A percentile compares a stretch with the other conserved stretches of the same genome.
Evolutionary conservation across 2,797 vertebrate species (phyloP).

Genomic region (Pyrrhura leucotis): DNA sequence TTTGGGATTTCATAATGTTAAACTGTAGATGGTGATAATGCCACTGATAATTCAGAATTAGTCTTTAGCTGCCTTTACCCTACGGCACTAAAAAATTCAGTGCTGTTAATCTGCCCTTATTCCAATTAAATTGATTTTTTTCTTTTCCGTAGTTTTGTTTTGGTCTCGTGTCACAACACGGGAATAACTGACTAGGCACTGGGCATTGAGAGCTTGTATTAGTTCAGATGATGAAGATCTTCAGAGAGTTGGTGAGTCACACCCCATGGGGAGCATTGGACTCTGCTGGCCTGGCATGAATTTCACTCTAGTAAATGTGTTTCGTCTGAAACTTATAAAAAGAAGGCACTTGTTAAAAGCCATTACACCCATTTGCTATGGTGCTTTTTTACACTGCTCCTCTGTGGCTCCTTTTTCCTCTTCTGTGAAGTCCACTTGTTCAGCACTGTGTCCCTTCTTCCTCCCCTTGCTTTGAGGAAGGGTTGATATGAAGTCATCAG

Average conservation of each 20-base stretch:
- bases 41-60: background rate
- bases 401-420: background rate
- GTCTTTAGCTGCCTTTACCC: background rate
- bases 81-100: background rate
- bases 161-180: background rate
- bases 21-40: background rate
- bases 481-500: rapidly evolving
- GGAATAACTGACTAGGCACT: background rate
- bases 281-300: background rate
- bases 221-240: background rate
- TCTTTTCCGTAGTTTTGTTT: background rate
- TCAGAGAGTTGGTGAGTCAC: background rate
- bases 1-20: background rate
- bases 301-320: background rate
- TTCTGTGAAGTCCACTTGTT: background rate
- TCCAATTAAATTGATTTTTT: background rate
- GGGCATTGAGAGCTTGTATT: background rate
- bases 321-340: background rate
- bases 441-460: background rate
- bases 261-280: rapidly evolving
- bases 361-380: background rate
- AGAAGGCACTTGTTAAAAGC: background rate
- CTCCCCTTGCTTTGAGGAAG: background rate
- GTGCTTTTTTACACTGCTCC: background rate
- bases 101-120: background rate